Conservation (phyloP, 1,140 invertebrate genomes). For the Drosophila grimshawi region DNA sequence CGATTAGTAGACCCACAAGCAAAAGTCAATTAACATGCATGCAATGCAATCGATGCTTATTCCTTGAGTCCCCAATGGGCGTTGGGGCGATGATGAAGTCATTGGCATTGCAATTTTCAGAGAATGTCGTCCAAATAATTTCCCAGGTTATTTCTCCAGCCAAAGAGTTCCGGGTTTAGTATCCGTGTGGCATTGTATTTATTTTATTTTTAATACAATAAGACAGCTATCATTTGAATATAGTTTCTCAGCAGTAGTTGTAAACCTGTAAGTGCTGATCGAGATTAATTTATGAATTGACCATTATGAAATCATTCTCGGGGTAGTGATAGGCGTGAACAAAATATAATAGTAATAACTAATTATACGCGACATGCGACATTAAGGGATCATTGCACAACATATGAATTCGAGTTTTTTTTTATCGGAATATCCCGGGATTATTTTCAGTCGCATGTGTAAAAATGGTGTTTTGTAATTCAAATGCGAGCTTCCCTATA, state of each 20-base stretch:
- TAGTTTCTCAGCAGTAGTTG: background rate
- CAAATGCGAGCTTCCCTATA: background rate
- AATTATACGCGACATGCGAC: too few species aligned
- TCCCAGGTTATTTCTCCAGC: background rate
- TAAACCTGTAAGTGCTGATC: background rate
- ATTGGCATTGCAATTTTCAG: background rate
- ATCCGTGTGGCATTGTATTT: background rate
- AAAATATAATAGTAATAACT: background rate
- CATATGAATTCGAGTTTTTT: background rate
- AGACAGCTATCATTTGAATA: background rate
- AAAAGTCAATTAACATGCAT: conserved; percentile 11
- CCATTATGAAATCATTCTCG: too few species aligned
- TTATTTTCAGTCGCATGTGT: background rate
- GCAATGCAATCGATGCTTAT: background rate
- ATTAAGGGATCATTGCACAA: too few species aligned
- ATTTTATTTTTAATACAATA: background rate
- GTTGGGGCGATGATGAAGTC: conserved; percentile 11
- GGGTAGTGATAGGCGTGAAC: too few species aligned
- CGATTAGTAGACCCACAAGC: background rate
- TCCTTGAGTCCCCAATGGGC: background rate
- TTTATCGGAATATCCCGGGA: background rate
- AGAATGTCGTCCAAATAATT: conserved; percentile 2
- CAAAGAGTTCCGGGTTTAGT: background rate
- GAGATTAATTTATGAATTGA: background rate
- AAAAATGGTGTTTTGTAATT: background rate